Conservation (phyloP, 2,797 vertebrate species). For the Helicolenus hilgendorfi region DNA sequence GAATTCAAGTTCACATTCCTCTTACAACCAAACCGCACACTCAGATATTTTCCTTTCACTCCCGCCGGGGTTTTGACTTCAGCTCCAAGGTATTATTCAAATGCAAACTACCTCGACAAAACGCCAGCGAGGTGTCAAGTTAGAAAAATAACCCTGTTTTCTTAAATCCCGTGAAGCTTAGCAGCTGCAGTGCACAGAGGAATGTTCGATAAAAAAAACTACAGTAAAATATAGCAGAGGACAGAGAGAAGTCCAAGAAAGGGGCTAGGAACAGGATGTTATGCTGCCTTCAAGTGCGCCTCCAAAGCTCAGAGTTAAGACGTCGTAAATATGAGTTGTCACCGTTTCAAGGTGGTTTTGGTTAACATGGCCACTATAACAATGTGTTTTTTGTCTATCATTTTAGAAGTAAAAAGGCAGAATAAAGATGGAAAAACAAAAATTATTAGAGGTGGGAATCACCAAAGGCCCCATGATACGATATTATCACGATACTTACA, state of each 20-base stretch:
- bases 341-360: conserved; percentile 18
- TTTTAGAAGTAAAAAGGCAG: not conserved
- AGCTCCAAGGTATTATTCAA: conserved; percentile 48
- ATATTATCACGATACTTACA: too few relatives aligned
- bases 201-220: conserved; percentile 49
- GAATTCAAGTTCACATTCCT: conserved; percentile 37
- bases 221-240: conserved; percentile 26
- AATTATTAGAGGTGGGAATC: too few relatives aligned
- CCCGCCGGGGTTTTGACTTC: not conserved
- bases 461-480: too few relatives aligned
- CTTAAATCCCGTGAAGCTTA: conserved; percentile 45
- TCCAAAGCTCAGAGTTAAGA: not conserved
- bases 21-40: conserved; percentile 27
- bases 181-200: conserved; percentile 59
- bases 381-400: not conserved
- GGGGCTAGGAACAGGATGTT: not conserved
- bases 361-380: not conserved
- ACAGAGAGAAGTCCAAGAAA: conserved; percentile 10
- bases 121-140: conserved; percentile 65
- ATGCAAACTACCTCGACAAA: conserved; percentile 58
- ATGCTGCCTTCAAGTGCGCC: conserved; percentile 7
- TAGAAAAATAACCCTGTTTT: conserved; percentile 53
- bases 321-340: not conserved
- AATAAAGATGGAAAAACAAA: not conserved
- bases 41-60: conserved; percentile 38